Base-by-base conservation (phyloP, 2,113 vertebrate species). In the Brachirus orientalis region DNA sequence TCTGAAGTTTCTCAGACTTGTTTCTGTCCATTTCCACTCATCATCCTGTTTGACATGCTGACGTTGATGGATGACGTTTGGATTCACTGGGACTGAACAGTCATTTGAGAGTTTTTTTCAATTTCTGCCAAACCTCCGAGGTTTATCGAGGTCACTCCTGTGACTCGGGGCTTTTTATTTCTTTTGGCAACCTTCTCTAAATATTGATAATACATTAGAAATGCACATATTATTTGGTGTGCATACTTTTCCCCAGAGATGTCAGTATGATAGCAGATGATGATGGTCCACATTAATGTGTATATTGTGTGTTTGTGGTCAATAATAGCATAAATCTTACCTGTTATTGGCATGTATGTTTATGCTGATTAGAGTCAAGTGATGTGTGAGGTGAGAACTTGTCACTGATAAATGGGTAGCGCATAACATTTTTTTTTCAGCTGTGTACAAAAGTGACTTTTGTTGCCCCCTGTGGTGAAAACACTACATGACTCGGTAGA, bases 41-140 rank as follows among this genome's bases (percentile, higher is more conserved):
- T 69, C 52, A 19, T 37, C 48, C 48, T 7, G 10, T 58, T 16
- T 52, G 66, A 54, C 70, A 11, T 13, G 19, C 18, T 54, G 55
- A 70, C 69, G 63, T 57, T 79, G 75, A 80, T 71, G 51, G 69
- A 83, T 79, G 69, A 76, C 54, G 4, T 83, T 72, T 65, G 4
- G 47, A 60, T 78, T 35, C 61, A 47, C 40, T 8, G 10, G 63
- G 74, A 77, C 74, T 60, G 18, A 59, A 62, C 47, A 63, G 22
- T 54, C 55, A 58, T 68, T 75, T 43, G 20, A 57, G 28, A 35
- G 20, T 7, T 35, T 60, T 63, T 69, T 45, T 45, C 56, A 45
- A 46, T 69, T 59, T 57, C 40, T 46, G n/a, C 20, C 33, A 35
- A 35, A 22, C 63, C 16, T 4, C 56, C 14, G 54, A 57, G 36